These are phyloP conservation scores for Leptopilina myrica DNA, from an alignment of 2,888 invertebrate species.

Conservation along the genomic window DNA sequence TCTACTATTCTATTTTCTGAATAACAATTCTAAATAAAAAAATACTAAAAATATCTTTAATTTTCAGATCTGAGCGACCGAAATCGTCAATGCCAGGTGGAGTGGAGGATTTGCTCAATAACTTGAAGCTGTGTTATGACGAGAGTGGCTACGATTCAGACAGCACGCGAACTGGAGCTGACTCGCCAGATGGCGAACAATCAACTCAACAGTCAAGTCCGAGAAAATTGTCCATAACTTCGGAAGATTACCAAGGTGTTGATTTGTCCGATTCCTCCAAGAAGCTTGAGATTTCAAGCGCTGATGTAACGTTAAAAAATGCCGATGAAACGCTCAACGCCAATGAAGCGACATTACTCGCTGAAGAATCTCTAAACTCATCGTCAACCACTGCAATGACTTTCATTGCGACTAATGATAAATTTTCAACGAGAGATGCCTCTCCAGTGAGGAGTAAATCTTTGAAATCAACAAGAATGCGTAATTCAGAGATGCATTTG, in stretches of 20 bases:
- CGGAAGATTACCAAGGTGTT: conserved; percentile 68
- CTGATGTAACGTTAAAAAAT: background rate
- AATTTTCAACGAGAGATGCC: background rate
- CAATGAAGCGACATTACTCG: background rate
- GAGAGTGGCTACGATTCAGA: conserved; percentile 82
- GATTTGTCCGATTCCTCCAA: conserved; percentile 60
- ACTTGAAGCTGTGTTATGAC: conserved; percentile 76
- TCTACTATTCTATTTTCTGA: too few species aligned
- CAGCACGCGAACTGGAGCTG: conserved; percentile 78
- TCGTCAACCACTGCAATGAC: background rate
- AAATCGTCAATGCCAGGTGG: conserved; percentile 59
- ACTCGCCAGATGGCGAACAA: conserved; percentile 78
- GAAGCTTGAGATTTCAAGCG: background rate
- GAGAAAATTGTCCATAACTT: conserved; percentile 68
- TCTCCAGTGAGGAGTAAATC: background rate
- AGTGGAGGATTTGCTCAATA: conserved; percentile 71
- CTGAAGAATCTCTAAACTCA: background rate
- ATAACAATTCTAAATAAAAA: too few species aligned
- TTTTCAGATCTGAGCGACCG: conserved; percentile 55
- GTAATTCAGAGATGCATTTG: background rate
- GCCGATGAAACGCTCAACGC: background rate
- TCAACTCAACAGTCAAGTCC: conserved; percentile 58
- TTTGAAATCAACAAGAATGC: background rate
- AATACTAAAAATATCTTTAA: conserved; percentile 11
- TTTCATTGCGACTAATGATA: background rate